Conservation (phyloP, 1,140 invertebrate genomes). For the Papilio helenus region DNA sequence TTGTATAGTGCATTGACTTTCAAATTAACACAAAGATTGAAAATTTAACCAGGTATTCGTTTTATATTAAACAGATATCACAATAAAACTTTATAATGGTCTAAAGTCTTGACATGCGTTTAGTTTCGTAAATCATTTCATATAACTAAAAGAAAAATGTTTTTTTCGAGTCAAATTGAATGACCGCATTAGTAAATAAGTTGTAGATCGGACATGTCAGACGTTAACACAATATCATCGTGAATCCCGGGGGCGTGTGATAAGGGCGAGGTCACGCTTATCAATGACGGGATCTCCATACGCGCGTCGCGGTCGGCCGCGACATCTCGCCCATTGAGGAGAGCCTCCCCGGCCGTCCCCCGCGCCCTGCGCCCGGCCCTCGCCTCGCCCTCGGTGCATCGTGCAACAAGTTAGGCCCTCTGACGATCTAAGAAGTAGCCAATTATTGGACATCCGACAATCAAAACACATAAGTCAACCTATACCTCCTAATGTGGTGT, state of each 20-base stretch:
- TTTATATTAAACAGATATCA: not conserved
- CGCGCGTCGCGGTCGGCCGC: constrained; percentile 71
- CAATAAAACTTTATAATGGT: not conserved
- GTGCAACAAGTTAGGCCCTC: constrained; percentile 78
- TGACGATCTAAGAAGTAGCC: constrained; percentile 21
- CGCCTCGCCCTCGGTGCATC: constrained; percentile 70
- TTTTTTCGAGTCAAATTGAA: not conserved
- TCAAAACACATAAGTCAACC: too few relatives aligned
- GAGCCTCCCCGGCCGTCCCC: constrained; percentile 58
- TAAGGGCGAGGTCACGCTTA: constrained; percentile 78
- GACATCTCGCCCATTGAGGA: constrained; percentile 81
- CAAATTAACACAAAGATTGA: not conserved
- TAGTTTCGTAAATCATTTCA: not conserved
- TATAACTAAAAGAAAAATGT: not conserved
- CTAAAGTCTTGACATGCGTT: not conserved
- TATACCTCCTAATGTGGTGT: not conserved
- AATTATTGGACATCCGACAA: not conserved
- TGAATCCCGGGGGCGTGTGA: constrained; percentile 48
- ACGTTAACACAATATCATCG: not conserved
- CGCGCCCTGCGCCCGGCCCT: constrained; percentile 51
- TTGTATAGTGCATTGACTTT: not conserved
- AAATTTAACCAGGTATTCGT: not conserved
- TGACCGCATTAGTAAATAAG: not conserved
- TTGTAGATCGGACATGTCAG: not conserved
- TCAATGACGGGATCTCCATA: constrained; percentile 81